Evolutionary conservation across 2,797 vertebrate genomes (phyloP), one percentile per base, ranked within the genome.

Genomic region (Syngnathus rostellatus): DNA sequence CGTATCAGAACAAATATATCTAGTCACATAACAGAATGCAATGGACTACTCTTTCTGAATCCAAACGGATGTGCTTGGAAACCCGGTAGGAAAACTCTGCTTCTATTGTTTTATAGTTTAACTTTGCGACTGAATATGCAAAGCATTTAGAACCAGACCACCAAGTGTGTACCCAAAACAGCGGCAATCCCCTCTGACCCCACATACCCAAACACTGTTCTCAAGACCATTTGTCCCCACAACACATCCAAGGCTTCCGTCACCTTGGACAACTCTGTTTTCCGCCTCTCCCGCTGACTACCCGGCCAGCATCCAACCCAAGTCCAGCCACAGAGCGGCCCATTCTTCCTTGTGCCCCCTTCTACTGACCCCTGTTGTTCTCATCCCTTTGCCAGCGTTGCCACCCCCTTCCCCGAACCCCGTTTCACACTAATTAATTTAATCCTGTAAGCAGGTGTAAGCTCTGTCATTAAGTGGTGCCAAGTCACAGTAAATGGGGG

Each of bases 371-470:
- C 78, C 75, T 73, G 81, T 81, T 80, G 80, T 72, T 68, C 68
- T 70, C 69, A 64, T 73, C 71, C 73, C 80, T 74, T 51, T 67
- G 60, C 74, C 71, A 63, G 46, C 64, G 63, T 68, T 68, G 62
- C 74, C 45, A 50, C n/a, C 82, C 45, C 60, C 68, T 68, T 50
- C 67, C 70, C 74, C 74, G 51, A 78, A 83, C 85, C 90, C 88
- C 73, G 78, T 88, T 91, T 91, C 90, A 83, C 88, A 86, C 89
- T 93, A 93, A 91, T 92, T 91, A 89, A 91, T 91, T 91, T 93
- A 93, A 93, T 92, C 91, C 89, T 88, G 89, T 90, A 92, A 92
- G 88, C 91, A 90, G 91, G 90, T 92, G 91, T 92, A 91, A 93
- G 90, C 88, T 89, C 86, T 76, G 79, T 88, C 87, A 85, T 89